A percentile compares a stretch with the other conserved stretches of the same genome.
These are phyloP conservation scores for Hydraecia micacea DNA, from an alignment of 2,888 invertebrate genomes.

Conservation along the genomic window DNA sequence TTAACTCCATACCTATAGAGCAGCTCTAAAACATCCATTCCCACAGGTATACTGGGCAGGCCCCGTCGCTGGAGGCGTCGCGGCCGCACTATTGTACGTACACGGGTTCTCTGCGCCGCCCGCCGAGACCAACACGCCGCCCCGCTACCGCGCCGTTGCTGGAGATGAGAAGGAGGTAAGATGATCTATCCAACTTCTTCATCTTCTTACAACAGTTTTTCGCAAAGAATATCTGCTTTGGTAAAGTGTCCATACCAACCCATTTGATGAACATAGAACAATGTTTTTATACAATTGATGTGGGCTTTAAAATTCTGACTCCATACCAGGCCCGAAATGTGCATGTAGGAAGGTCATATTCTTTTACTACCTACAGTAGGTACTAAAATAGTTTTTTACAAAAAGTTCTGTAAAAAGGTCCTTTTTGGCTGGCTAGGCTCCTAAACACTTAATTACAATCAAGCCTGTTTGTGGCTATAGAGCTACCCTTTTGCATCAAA, in stretches of 20 bases:
- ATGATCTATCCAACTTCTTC: neutral
- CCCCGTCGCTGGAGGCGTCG: constrained; percentile 94
- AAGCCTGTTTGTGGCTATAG: neutral
- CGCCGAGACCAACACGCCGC: constrained; percentile 81
- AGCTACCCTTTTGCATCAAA: neutral
- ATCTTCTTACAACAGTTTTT: neutral
- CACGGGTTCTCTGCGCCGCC: constrained; percentile 90
- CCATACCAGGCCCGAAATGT: neutral
- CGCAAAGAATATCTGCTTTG: neutral
- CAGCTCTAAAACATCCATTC: neutral
- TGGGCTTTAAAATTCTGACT: neutral
- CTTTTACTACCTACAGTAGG: neutral
- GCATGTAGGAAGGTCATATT: neutral
- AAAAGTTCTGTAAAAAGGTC: neutral
- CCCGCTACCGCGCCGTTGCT: constrained; percentile 90
- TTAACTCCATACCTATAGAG: neutral
- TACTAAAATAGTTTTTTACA: neutral
- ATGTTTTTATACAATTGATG: neutral
- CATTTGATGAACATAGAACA: neutral
- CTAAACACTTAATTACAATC: neutral
- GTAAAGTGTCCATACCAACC: too few relatives aligned
- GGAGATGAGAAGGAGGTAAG: constrained; percentile 93
- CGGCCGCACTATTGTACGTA: constrained; percentile 94
- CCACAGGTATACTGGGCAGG: constrained; percentile 96
- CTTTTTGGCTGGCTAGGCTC: neutral